phyloP scores from a whole-genome alignment of 2,888 invertebrate species.

The Ectobius pallidus region DNA sequence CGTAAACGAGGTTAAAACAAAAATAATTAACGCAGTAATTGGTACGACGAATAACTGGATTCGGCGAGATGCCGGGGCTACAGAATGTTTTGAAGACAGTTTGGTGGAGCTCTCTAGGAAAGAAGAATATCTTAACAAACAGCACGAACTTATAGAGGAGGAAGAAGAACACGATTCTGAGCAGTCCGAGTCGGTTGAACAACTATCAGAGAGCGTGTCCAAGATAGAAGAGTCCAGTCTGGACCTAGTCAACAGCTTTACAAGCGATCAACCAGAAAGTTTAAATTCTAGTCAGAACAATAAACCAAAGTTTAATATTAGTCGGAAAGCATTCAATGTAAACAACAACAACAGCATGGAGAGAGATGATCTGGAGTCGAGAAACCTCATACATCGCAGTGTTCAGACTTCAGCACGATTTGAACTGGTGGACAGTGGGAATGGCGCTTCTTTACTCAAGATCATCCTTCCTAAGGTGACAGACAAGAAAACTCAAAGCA shows the following conservation, averaged over 20 bases:
- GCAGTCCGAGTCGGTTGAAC: conserved; percentile 58
- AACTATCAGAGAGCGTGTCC: conserved; percentile 42
- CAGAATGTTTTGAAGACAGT: conserved; percentile 53
- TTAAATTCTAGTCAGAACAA: conserved; percentile 25
- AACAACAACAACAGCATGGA: conserved; percentile 62
- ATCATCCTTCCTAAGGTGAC: conserved; percentile 30
- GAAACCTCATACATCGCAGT: conserved; percentile 67
- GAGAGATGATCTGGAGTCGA: conserved; percentile 44
- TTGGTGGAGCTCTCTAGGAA: conserved; percentile 52
- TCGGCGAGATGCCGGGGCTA: conserved; percentile 40
- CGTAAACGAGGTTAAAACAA: neutral
- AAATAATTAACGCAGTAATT: conserved; percentile 10
- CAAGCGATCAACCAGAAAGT: conserved; percentile 24
- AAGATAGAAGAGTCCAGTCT: conserved; percentile 39
- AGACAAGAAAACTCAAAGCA: conserved; percentile 1
- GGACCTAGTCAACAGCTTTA: conserved; percentile 28
- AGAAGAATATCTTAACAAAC: conserved; percentile 44
- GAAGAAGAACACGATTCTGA: conserved; percentile 60
- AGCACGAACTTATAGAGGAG: conserved; percentile 61
- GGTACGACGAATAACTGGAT: conserved; percentile 51
- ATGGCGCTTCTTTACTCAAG: conserved; percentile 40
- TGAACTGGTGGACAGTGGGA: conserved; percentile 39
- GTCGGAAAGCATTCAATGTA: conserved; percentile 46
- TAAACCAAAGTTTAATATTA: conserved; percentile 36
- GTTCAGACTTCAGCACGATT: conserved; percentile 71